These are phyloP conservation scores for Charanyca ferruginea DNA, from an alignment of 2,888 invertebrate species.

Conservation along the genomic window DNA sequence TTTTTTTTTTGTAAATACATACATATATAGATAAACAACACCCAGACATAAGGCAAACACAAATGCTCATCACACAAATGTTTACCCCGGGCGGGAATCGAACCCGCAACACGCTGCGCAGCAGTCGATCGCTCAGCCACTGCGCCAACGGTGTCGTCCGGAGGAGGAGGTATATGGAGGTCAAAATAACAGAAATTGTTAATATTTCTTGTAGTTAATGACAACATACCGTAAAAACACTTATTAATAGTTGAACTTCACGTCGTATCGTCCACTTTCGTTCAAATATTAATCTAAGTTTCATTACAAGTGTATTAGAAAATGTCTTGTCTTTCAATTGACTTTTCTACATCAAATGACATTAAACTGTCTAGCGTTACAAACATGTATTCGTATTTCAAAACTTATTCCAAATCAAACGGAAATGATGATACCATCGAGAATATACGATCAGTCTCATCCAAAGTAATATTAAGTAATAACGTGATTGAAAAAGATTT, in stretches of 20 bases:
- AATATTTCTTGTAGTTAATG: too few species aligned
- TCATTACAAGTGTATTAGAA: neutral
- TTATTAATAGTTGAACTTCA: neutral
- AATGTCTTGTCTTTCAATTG: neutral
- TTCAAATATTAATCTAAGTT: neutral
- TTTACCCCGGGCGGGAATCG: too few species aligned
- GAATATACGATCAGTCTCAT: neutral
- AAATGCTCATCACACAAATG: too few species aligned
- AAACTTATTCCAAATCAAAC: neutral
- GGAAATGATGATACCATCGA: neutral
- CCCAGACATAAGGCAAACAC: too few species aligned
- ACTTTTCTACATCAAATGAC: neutral
- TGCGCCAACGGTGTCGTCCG: too few species aligned
- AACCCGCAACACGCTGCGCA: too few species aligned
- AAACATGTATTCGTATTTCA: slow-evolving; percentile 7
- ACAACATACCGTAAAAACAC: neutral
- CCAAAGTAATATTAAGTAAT: too few species aligned
- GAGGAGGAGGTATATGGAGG: too few species aligned
- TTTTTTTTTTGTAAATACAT: too few species aligned
- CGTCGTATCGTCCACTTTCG: neutral
- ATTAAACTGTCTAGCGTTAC: neutral
- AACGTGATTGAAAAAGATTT: slow-evolving; percentile 5
- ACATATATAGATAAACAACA: too few species aligned
- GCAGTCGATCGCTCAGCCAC: too few species aligned
- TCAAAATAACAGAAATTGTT: too few species aligned